Percentiles rank a stretch among this genome's conserved stretches.
Conservation (phyloP, 2,797 vertebrate genomes). For the Poeciliopsis paucimaculata region DNA sequence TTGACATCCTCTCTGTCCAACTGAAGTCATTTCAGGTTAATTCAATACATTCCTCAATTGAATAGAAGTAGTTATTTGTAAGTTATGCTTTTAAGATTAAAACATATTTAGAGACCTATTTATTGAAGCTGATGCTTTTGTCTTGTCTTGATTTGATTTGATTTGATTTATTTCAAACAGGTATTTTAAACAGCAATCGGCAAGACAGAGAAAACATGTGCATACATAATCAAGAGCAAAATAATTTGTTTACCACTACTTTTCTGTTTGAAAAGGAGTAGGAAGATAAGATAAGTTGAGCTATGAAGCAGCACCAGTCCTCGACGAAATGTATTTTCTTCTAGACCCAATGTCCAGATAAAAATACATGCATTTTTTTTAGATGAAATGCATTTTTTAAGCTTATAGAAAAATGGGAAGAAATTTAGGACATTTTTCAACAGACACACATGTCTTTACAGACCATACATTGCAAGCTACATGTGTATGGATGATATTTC, state of each 20-base stretch:
- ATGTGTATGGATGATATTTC: constrained; percentile 14
- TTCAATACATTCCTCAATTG: not conserved
- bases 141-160: constrained; percentile 3
- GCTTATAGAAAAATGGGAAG: constrained; percentile 35
- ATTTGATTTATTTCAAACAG: too few relatives aligned
- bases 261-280: too few relatives aligned
- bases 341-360: too few relatives aligned
- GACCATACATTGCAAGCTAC: constrained; percentile 25
- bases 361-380: too few relatives aligned
- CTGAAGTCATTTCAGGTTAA: not conserved
- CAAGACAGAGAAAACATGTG: too few relatives aligned
- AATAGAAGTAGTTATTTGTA: not conserved
- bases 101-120: not conserved
- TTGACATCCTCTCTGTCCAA: not conserved
- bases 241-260: too few relatives aligned
- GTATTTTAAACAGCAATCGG: too few relatives aligned
- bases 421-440: constrained; percentile 39
- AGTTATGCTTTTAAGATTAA: not conserved
- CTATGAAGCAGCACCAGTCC: not conserved
- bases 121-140: not conserved
- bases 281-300: not conserved
- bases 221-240: too few relatives aligned
- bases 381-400: not conserved
- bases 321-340: too few relatives aligned
- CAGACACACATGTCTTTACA: constrained; percentile 49